Conservation (phyloP, 2,888 invertebrate species). For the Watsonalla cultraria region DNA sequence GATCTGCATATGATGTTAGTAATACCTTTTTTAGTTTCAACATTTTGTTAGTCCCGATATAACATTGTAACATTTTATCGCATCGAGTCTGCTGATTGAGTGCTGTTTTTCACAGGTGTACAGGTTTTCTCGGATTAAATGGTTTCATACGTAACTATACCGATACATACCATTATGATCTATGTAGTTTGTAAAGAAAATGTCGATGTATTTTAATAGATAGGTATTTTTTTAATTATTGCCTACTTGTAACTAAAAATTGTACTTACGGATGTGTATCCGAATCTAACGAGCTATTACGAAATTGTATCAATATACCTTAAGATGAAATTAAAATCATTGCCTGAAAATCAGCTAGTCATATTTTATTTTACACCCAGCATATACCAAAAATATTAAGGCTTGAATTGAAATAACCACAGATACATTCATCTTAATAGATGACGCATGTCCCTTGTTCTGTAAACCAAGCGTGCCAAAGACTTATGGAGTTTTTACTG, state of each 20-base stretch:
- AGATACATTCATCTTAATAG: too few relatives aligned
- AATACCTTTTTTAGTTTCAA: not conserved
- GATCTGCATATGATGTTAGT: not conserved
- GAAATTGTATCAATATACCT: constrained; percentile 45
- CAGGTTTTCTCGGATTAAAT: constrained; percentile 31
- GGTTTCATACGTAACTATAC: constrained; percentile 18
- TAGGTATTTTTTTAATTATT: constrained; percentile 46
- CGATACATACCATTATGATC: constrained; percentile 22
- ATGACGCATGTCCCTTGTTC: too few relatives aligned
- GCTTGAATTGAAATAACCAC: too few relatives aligned
- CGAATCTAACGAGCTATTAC: constrained; percentile 43
- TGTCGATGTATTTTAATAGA: constrained; percentile 47
- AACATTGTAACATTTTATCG: constrained; percentile 7
- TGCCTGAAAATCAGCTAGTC: constrained; percentile 27
- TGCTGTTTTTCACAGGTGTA: constrained; percentile 16
- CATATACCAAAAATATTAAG: not conserved
- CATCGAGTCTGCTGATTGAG: constrained; percentile 3
- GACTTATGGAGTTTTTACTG: too few relatives aligned
- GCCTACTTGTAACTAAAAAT: constrained; percentile 33
- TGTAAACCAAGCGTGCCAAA: too few relatives aligned
- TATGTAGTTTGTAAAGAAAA: constrained; percentile 39
- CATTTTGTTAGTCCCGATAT: not conserved
- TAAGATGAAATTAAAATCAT: constrained; percentile 38
- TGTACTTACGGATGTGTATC: constrained; percentile 24
- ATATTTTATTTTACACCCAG: not conserved